Evolutionary conservation across 2,113 vertebrate species (phyloP).

Genomic region (Scopus umbretta): DNA sequence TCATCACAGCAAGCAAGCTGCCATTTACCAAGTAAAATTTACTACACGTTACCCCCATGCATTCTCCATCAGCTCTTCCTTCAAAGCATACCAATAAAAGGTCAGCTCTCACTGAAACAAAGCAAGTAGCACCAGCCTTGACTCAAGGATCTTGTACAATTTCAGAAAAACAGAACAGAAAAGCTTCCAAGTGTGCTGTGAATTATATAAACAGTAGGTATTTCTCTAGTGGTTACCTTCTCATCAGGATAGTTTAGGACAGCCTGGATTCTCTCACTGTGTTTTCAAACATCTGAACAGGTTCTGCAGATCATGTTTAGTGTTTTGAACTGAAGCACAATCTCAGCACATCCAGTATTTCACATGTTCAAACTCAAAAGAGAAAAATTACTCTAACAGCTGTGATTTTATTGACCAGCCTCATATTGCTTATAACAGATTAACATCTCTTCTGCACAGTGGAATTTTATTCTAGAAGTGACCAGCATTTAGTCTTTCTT

Average conservation of each 20-base stretch:
- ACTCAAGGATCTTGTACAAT: rapidly evolving
- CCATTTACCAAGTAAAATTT: not conserved
- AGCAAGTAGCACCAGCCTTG: not conserved
- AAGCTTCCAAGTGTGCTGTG: not conserved
- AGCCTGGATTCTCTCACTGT: not conserved
- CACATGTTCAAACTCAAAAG: not conserved
- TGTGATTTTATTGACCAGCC: not conserved
- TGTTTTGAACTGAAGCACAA: not conserved
- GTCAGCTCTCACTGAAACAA: not conserved
- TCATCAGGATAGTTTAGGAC: not conserved
- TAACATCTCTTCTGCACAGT: not conserved
- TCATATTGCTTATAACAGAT: not conserved
- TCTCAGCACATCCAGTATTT: not conserved
- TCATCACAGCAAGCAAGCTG: not conserved
- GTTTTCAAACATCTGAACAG: not conserved
- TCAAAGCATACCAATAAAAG: not conserved
- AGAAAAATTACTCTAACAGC: not conserved
- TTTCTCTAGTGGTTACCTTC: not conserved
- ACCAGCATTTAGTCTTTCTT: not conserved
- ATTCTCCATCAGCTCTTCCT: not conserved
- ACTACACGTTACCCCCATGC: rapidly evolving
- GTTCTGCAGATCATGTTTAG: not conserved
- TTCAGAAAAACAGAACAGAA: not conserved
- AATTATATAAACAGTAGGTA: not conserved
- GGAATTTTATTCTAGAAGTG: not conserved